phyloP scores from a whole-genome alignment of 2,797 vertebrate species.

The Microctenopoma steveboyesi region DNA sequence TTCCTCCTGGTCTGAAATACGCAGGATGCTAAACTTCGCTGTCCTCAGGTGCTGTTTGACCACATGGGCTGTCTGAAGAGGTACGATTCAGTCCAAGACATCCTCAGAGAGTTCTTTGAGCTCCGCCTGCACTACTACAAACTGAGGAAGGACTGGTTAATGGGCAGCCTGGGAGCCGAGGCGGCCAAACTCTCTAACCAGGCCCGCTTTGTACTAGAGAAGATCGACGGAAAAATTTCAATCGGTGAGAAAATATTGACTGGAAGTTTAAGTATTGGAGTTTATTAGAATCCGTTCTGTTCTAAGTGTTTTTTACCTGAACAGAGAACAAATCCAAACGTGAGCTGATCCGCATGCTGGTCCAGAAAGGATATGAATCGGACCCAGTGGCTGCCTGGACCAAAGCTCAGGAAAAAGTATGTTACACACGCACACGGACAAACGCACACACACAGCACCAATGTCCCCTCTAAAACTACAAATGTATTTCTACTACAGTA shows the following conservation, averaged over 20 bases:
- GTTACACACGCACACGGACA: not conserved
- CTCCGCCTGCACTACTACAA: conserved; percentile 95
- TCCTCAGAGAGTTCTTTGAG: conserved; percentile 97
- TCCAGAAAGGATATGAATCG: conserved; percentile 96
- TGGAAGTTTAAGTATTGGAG: not conserved
- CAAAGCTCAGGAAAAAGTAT: conserved; percentile 89
- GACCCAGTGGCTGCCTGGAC: conserved; percentile 95
- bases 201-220: conserved; percentile 97
- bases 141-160: conserved; percentile 95
- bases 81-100: conserved; percentile 97
- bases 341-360: conserved; percentile 95
- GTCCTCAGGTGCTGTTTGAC: conserved; percentile 94
- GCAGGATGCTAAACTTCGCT: not conserved
- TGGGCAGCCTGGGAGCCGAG: conserved; percentile 94
- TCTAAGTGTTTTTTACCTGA: not conserved
- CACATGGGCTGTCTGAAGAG: conserved; percentile 99
- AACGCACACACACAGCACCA: not conserved
- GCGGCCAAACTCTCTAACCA: conserved; percentile 96
- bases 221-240: conserved; percentile 95
- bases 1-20: not conserved
- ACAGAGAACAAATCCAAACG: conserved; percentile 97
- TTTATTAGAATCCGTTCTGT: not conserved
- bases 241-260: conserved; percentile 84
- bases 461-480: no score
- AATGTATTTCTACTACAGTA: not conserved